Percentiles rank a stretch among this genome's conserved stretches.
Evolutionary conservation across 2,113 vertebrate species (phyloP).

Genomic region (Pavo muticus): DNA sequence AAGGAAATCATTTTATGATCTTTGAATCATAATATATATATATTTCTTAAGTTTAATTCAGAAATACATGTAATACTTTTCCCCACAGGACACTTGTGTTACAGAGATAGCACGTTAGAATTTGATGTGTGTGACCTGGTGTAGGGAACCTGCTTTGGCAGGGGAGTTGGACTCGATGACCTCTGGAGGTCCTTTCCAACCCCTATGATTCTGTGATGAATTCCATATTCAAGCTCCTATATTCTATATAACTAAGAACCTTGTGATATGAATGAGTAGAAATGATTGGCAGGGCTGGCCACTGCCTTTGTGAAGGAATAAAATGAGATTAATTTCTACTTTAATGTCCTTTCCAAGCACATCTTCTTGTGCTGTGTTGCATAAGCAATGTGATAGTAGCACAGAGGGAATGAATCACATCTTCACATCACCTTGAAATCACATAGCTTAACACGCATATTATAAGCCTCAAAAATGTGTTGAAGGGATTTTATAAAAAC

Average conservation of each 20-base stretch:
- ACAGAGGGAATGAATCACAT: neutral
- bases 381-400: neutral
- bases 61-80: neutral
- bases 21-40: neutral
- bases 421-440: neutral
- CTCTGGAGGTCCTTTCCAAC: too few species aligned
- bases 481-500: slow-evolving; percentile 23
- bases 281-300: neutral
- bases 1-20: neutral
- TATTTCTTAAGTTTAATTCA: neutral
- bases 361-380: neutral
- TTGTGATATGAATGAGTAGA: neutral
- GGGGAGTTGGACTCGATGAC: too few species aligned
- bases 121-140: neutral
- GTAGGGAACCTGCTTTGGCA: too few species aligned
- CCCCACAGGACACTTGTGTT: neutral
- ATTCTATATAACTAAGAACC: neutral
- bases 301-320: neutral
- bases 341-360: slow-evolving; percentile 35
- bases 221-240: neutral
- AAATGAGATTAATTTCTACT: slow-evolving; percentile 12
- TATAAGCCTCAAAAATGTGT: slow-evolving; percentile 34
- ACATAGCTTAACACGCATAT: neutral
- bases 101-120: neutral
- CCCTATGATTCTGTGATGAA: neutral